Conservation (phyloP, 2,888 invertebrate genomes). For the Stegana nigrithorax region DNA sequence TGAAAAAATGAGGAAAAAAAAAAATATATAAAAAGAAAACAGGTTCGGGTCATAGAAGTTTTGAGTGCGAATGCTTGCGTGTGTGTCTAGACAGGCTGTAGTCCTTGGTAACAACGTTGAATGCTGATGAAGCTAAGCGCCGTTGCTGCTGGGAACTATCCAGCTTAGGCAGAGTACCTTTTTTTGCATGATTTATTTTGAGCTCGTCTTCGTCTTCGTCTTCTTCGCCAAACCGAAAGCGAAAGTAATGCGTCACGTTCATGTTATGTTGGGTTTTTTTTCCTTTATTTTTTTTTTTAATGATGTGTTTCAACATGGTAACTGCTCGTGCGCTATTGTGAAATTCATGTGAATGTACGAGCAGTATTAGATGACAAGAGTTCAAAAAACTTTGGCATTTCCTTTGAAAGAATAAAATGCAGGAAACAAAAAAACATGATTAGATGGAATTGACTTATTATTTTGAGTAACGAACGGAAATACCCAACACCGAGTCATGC, state of each 20-base stretch:
- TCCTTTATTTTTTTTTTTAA: background rate
- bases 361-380: slow-evolving; percentile 26
- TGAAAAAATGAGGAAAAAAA: slow-evolving; percentile 8
- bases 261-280: too few species aligned
- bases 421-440: too few species aligned
- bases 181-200: slow-evolving; percentile 33
- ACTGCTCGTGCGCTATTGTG: background rate
- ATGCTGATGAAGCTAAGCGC: slow-evolving; percentile 32
- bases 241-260: slow-evolving; percentile 49
- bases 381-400: slow-evolving; percentile 49
- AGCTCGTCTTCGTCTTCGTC: slow-evolving; percentile 3
- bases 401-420: slow-evolving; percentile 1
- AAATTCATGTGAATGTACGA: too few species aligned
- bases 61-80: background rate
- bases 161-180: slow-evolving; percentile 26
- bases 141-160: slow-evolving; percentile 12
- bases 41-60: slow-evolving; percentile 37
- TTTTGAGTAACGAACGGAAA: too few species aligned
- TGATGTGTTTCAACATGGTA: background rate
- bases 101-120: slow-evolving; percentile 48
- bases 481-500: too few species aligned
- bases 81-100: slow-evolving; percentile 42
- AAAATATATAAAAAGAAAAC: slow-evolving; percentile 37
- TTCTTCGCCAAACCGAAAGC: slow-evolving; percentile 48
- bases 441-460: too few species aligned